These are phyloP conservation scores for Pocillopora verrucosa DNA, from an alignment of 64 coral and sea anemone species.

Conservation along the genomic window DNA sequence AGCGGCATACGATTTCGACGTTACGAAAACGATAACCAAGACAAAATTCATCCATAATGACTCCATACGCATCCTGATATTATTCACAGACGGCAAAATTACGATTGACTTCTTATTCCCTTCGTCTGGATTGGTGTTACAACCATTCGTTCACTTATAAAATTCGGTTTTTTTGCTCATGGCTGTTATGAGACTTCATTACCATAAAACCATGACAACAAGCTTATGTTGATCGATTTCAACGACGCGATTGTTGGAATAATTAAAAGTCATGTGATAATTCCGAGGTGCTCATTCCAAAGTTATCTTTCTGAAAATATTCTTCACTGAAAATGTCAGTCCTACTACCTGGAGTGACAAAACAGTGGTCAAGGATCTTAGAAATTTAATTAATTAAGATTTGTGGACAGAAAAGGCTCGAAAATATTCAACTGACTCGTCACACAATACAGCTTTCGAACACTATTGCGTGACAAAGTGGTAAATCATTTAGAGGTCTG, in stretches of 20 bases:
- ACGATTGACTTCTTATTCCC: neutral
- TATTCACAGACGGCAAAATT: conserved; percentile 3
- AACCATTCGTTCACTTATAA: neutral
- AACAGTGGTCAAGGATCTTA: no score
- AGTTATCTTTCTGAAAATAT: neutral
- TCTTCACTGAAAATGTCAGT: no score
- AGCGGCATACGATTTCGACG: neutral
- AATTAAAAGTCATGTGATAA: neutral
- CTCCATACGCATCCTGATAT: neutral
- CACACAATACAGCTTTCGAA: neutral
- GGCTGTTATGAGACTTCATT: neutral
- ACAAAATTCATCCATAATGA: neutral
- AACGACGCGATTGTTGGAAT: neutral
- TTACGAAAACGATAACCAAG: neutral
- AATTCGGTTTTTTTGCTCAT: conserved; percentile 3
- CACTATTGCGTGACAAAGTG: neutral
- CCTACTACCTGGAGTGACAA: no score
- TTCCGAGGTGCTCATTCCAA: neutral
- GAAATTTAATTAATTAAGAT: no score
- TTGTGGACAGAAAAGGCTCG: no score
- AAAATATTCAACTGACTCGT: neutral
- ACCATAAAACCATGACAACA: conserved; percentile 33
- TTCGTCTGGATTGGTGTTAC: conserved; percentile 14
- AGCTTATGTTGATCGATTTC: neutral
- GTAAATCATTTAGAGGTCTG: no score